Evolutionary conservation across 1,140 invertebrate species (phyloP), one percentile per base, ranked within the genome.

Genomic region (Polypedilum pembai): DNA sequence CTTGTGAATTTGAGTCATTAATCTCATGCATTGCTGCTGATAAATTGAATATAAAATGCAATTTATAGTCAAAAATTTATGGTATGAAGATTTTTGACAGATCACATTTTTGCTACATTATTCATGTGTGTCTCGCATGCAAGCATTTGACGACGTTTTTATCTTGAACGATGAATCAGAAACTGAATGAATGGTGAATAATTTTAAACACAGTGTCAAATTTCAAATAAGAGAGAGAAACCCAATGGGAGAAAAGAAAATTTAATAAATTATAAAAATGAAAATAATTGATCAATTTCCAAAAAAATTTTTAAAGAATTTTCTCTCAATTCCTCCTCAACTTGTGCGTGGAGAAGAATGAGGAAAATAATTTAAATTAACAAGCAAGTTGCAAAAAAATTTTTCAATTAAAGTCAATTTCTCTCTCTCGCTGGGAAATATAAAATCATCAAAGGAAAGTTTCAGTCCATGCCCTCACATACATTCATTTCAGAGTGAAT

Each of bases 381-480:
- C n/a, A 45, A 45, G 41, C 41, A 45, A 3, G 41, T 10, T 8
- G 45, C 12, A 56, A 56, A 56, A 45, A 45, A 56, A 56, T 12
- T 10, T 56, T 56, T 56, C 45, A n/a, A 56, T 56, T 8, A 56
- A 56, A n/a, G 45, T 56, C 45, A 56, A 56, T n/a, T 33, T 33
- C 24, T 33, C 24, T 33, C 24, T 33, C 24, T 33, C 24, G 1
- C 24, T 33, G n/a, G 10, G 12, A 56, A 56, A 4, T n/a, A 56
- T n/a, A 56, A 56, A 56, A n/a, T 56, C 45, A 56, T 56, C 45
- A 56, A 56, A 56, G 45, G 45, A 56, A 56, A 56, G 45, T 56
- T 56, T 56, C 41, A n/a, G 12, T n/a, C 12, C n/a, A n/a, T 56
- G 3, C 45, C n/a, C n/a, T n/a, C 45, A 56, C 45, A 56, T 56